Conservation (phyloP, 2,113 vertebrate species). For the Anolis carolinensis region DNA sequence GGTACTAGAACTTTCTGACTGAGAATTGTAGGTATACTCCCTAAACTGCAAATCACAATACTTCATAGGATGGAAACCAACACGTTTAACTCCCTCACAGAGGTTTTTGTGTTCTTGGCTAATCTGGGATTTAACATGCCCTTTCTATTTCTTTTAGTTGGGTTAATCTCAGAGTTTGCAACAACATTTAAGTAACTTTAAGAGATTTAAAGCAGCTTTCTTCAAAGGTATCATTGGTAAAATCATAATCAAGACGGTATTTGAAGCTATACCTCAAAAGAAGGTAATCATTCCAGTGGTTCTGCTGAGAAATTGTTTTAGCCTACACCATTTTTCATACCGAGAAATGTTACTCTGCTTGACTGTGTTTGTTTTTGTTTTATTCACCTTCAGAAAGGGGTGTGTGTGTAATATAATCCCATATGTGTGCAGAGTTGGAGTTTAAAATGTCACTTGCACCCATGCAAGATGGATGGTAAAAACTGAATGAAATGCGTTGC, state of each 20-base stretch:
- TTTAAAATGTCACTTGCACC: neutral
- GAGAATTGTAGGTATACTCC: too few relatives aligned
- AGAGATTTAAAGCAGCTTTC: conserved; percentile 44
- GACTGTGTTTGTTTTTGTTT: neutral
- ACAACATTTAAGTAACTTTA: conserved; percentile 12
- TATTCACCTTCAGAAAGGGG: neutral
- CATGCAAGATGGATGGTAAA: neutral
- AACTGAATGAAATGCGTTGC: neutral
- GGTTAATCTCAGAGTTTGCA: neutral
- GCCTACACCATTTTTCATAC: neutral
- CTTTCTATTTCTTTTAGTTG: neutral
- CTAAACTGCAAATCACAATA: too few relatives aligned
- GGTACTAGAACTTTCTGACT: too few relatives aligned
- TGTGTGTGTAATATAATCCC: neutral
- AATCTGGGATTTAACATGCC: neutral
- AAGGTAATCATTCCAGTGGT: neutral
- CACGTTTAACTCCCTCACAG: neutral
- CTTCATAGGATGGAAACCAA: too few relatives aligned
- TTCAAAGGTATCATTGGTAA: neutral
- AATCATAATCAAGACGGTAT: neutral
- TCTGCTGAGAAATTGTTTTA: neutral
- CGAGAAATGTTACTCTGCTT: neutral
- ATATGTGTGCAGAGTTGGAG: neutral
- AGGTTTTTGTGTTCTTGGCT: neutral
- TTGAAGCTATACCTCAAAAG: neutral